Percentiles rank a stretch among this genome's conserved stretches.
These are phyloP conservation scores for Periophthalmodon schlosseri DNA, from an alignment of 2,113 vertebrate genomes.

Conservation along the genomic window DNA sequence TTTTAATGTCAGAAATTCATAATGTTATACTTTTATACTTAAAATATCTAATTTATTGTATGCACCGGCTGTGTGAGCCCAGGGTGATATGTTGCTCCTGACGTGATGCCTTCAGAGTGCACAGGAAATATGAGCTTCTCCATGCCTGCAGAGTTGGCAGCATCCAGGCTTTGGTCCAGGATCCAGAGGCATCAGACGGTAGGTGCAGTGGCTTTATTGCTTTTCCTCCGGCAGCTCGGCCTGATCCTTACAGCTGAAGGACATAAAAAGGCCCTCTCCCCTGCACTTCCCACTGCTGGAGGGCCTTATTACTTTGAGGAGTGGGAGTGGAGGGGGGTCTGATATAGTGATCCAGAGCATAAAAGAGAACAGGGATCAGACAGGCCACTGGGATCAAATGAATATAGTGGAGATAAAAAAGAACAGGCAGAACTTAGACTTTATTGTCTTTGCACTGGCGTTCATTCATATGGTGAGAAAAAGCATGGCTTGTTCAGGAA, in stretches of 20 bases:
- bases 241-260: slow-evolving; percentile 63
- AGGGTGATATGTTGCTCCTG: slow-evolving; percentile 14
- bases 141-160: slow-evolving; percentile 48
- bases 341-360: slow-evolving; percentile 58
- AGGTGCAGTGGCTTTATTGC: slow-evolving; percentile 63
- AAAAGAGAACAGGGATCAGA: slow-evolving; percentile 65
- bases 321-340: slow-evolving; percentile 46
- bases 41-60: neutral
- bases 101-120: slow-evolving; percentile 43
- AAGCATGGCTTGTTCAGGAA: slow-evolving; percentile 26
- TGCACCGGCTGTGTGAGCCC: slow-evolving; percentile 4
- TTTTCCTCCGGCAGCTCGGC: slow-evolving; percentile 54
- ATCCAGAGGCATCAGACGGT: slow-evolving; percentile 55
- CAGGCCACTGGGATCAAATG: slow-evolving; percentile 40
- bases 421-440: slow-evolving; percentile 36
- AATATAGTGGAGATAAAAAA: slow-evolving; percentile 59
- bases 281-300: slow-evolving; percentile 56
- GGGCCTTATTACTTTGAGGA: slow-evolving; percentile 61
- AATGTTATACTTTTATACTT: too few species aligned
- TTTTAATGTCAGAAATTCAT: too few species aligned
- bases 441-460: slow-evolving; percentile 58
- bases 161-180: slow-evolving; percentile 55
- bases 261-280: slow-evolving; percentile 67
- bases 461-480: slow-evolving; percentile 49
- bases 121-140: slow-evolving; percentile 68